Evolutionary conservation across 2,888 invertebrate genomes (phyloP).

Genomic region (Conus canariensis): DNA sequence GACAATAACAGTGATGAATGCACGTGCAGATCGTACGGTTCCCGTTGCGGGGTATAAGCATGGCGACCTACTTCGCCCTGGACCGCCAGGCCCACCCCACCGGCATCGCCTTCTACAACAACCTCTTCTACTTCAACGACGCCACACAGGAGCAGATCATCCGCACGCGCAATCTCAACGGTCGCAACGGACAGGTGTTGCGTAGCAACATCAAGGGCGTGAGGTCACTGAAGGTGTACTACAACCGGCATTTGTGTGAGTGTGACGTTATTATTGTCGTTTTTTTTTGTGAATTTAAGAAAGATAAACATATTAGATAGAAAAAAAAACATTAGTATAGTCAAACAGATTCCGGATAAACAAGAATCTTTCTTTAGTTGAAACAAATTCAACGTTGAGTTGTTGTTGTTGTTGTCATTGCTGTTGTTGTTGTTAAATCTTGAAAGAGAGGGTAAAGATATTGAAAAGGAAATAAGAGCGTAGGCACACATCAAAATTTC

Average conservation of each 20-base stretch:
- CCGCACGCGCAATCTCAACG: constrained; percentile 85
- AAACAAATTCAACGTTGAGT: too few species aligned
- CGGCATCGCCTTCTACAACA: constrained; percentile 84
- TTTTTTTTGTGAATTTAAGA: too few species aligned
- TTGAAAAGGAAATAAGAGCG: too few species aligned
- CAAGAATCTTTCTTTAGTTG: too few species aligned
- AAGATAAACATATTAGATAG: too few species aligned
- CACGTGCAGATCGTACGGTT: constrained; percentile 47
- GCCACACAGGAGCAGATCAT: constrained; percentile 93
- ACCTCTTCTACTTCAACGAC: constrained; percentile 91
- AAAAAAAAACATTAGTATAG: not conserved
- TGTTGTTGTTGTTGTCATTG: too few species aligned
- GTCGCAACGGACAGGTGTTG: constrained; percentile 49
- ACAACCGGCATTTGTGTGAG: constrained; percentile 76
- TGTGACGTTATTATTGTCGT: not conserved
- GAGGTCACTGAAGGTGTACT: constrained; percentile 60
- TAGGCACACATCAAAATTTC: too few species aligned
- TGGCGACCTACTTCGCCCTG: constrained; percentile 30
- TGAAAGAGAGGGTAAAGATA: too few species aligned
- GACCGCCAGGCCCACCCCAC: constrained; percentile 54
- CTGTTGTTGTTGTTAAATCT: too few species aligned
- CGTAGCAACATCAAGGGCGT: constrained; percentile 61
- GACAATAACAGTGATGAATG: too few species aligned
- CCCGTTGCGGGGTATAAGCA: constrained; percentile 29
- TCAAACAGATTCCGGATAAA: not conserved